phyloP scores from a whole-genome alignment of 2,888 invertebrate genomes.

The Adelognathus sp. region DNA sequence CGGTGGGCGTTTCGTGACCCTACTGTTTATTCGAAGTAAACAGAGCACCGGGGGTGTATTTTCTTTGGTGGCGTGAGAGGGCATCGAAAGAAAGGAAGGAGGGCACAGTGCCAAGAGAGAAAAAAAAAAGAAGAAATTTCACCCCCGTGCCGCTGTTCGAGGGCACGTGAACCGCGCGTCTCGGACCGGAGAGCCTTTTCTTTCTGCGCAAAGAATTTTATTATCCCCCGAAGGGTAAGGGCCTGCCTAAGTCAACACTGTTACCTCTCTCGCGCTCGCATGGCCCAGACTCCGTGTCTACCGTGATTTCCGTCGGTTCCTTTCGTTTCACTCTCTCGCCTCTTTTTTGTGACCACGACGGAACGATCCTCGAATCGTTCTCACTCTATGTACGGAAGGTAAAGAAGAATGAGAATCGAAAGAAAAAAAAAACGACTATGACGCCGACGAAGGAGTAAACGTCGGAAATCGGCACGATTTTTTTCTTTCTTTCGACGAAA shows the following conservation, averaged over 20 bases:
- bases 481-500: neutral
- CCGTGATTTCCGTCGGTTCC: slow-evolving; percentile 32
- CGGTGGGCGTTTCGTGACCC: slow-evolving; percentile 46
- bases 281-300: slow-evolving; percentile 6
- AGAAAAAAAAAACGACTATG: neutral
- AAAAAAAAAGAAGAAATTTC: slow-evolving; percentile 51
- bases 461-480: slow-evolving; percentile 16
- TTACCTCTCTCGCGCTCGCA: slow-evolving; percentile 32
- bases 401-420: slow-evolving; percentile 9
- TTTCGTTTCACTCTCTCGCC: slow-evolving; percentile 28
- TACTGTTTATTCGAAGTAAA: slow-evolving; percentile 69
- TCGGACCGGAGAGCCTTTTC: slow-evolving; percentile 63
- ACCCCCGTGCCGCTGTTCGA: slow-evolving; percentile 39
- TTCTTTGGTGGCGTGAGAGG: slow-evolving; percentile 38
- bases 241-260: slow-evolving; percentile 54
- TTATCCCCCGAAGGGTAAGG: slow-evolving; percentile 31
- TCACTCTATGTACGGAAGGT: neutral
- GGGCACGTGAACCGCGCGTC: slow-evolving; percentile 20
- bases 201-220: slow-evolving; percentile 57
- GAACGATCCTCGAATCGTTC: slow-evolving; percentile 19
- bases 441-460: neutral
- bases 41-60: slow-evolving; percentile 57
- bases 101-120: too few relatives aligned
- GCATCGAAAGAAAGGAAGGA: slow-evolving; percentile 23
- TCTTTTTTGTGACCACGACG: slow-evolving; percentile 1